Conservation (phyloP, 2,113 vertebrate species). For the Panurus biarmicus region DNA sequence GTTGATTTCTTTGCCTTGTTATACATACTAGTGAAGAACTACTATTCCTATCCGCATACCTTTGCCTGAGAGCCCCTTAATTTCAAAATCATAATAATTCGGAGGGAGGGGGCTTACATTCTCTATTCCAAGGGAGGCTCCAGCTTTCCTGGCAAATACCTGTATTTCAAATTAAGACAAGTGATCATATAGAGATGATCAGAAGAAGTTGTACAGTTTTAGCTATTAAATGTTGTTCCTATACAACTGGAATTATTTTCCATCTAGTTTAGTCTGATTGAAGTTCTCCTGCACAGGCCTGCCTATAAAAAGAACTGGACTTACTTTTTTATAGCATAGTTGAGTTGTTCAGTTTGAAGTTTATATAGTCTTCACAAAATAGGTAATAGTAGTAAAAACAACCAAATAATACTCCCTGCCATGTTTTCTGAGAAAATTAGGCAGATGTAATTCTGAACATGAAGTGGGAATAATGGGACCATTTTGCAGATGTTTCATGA, state of each 20-base stretch:
- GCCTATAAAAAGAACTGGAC: not conserved
- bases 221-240: not conserved
- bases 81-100: too few species aligned
- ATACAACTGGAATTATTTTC: not conserved
- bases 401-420: not conserved
- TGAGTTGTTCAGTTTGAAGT: not conserved
- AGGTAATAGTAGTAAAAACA: conserved; percentile 11
- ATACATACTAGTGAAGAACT: too few species aligned
- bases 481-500: conserved; percentile 28
- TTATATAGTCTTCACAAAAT: not conserved
- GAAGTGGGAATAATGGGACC: not conserved
- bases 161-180: too few species aligned
- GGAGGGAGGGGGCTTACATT: too few species aligned
- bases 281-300: not conserved
- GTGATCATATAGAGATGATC: not conserved
- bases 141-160: too few species aligned
- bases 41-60: too few species aligned
- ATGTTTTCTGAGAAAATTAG: conserved; percentile 15
- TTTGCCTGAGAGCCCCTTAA: too few species aligned
- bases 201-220: not conserved
- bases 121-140: too few species aligned
- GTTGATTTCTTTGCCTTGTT: too few species aligned
- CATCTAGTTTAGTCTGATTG: not conserved
- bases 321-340: not conserved
- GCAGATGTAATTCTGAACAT: conserved; percentile 13